A percentile compares a stretch with the other conserved stretches of the same genome.
Evolutionary conservation across 1,140 invertebrate species (phyloP).

Genomic region (Formica exsecta): DNA sequence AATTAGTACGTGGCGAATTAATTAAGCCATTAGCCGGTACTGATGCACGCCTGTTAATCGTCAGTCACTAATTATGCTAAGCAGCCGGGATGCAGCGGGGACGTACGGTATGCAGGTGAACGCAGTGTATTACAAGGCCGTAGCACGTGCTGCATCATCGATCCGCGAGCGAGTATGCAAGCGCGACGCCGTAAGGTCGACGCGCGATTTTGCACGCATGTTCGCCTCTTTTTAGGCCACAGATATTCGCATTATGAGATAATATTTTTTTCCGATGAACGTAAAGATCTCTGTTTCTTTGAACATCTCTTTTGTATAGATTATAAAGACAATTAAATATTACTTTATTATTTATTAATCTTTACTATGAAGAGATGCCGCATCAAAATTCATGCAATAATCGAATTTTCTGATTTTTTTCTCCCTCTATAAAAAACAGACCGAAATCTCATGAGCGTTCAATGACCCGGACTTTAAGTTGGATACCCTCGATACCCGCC

Average conservation of each 20-base stretch:
- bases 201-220: not conserved
- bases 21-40: constrained; percentile 66
- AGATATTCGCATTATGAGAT: not conserved
- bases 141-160: constrained; percentile 60
- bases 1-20: constrained; percentile 64
- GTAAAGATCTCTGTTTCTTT: not conserved
- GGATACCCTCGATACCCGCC: constrained; percentile 71
- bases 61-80: constrained; percentile 66
- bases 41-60: constrained; percentile 67
- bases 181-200: constrained; percentile 6
- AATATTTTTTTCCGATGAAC: not conserved
- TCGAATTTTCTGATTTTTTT: not conserved
- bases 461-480: constrained; percentile 69
- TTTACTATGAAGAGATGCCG: not conserved
- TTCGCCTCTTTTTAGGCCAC: not conserved
- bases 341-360: not conserved
- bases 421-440: not conserved
- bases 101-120: constrained; percentile 63
- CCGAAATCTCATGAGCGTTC: constrained; percentile 70
- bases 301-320: not conserved
- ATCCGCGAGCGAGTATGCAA: constrained; percentile 39
- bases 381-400: not conserved
- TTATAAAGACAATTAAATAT: not conserved
- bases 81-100: constrained; percentile 35
- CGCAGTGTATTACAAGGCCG: constrained; percentile 64